These are phyloP conservation scores for Drosophila gaucha DNA, from an alignment of 2,888 invertebrate genomes.

Conservation along the genomic window DNA sequence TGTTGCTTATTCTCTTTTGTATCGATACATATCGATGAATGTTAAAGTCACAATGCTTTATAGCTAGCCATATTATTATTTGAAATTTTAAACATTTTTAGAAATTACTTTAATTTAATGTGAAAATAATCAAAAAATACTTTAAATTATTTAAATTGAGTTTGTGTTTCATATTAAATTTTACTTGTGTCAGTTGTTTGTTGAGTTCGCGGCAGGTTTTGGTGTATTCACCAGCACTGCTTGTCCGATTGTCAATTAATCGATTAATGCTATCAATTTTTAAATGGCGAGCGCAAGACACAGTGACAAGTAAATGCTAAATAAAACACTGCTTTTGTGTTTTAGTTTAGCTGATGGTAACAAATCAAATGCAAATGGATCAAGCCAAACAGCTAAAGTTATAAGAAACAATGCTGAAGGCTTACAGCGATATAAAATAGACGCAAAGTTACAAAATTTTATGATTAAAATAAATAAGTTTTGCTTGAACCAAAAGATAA, in stretches of 20 bases:
- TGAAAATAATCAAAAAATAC: rapidly evolving
- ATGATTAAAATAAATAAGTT: constrained; percentile 20
- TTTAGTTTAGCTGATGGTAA: not conserved
- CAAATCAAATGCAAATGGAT: constrained; percentile 3
- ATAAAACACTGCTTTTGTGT: not conserved
- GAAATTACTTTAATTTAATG: not conserved
- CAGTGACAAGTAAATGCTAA: not conserved
- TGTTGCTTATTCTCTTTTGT: not conserved
- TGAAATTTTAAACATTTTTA: not conserved
- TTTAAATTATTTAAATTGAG: not conserved
- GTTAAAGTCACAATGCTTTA: not conserved
- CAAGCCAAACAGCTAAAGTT: not conserved
- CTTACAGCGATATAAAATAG: constrained; percentile 1
- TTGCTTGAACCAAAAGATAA: constrained; percentile 8
- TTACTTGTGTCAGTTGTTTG: rapidly evolving
- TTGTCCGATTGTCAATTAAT: not conserved
- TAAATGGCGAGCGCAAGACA: not conserved
- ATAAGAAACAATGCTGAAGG: constrained; percentile 5
- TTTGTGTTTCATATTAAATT: not conserved
- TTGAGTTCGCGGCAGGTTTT: rapidly evolving
- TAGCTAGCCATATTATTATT: not conserved
- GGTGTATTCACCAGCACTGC: constrained; percentile 22
- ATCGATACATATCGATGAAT: constrained; percentile 22
- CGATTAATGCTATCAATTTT: constrained; percentile 13
- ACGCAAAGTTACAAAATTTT: constrained; percentile 12